Evolutionary conservation across 2,113 vertebrate genomes (phyloP).

Genomic region (Cochlearius cochlearius): DNA sequence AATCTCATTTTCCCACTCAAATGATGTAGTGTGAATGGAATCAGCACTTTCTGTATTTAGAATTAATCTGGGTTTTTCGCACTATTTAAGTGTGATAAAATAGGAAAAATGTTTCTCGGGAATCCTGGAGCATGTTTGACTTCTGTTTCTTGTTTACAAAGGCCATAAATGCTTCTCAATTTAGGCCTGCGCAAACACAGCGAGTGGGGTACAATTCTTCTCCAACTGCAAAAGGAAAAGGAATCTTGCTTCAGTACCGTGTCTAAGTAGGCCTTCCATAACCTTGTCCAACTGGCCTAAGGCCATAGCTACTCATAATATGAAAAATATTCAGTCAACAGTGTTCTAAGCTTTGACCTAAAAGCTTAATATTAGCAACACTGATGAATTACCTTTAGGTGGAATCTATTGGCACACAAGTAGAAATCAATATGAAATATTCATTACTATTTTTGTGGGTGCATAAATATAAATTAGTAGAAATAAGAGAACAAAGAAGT

Average conservation of each 20-base stretch:
- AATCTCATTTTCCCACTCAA: constrained; percentile 2
- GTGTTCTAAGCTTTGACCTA: not conserved
- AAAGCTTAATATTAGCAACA: not conserved
- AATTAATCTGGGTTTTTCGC: not conserved
- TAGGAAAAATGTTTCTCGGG: not conserved
- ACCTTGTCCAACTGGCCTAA: not conserved
- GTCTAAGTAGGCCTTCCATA: not conserved
- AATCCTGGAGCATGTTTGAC: not conserved
- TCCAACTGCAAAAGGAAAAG: not conserved
- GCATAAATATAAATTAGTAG: not conserved
- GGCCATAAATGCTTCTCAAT: not conserved
- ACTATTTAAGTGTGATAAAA: not conserved
- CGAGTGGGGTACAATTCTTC: not conserved
- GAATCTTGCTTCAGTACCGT: not conserved
- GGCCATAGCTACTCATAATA: not conserved
- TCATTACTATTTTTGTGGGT: not conserved
- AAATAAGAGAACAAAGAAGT: not conserved
- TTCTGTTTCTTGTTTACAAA: not conserved
- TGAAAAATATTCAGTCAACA: not conserved
- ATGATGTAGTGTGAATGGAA: not conserved
- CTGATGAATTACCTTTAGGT: not conserved
- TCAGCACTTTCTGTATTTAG: not conserved
- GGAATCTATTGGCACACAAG: not conserved
- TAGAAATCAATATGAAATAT: not conserved
- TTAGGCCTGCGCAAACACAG: not conserved